Evolutionary conservation across 2,888 invertebrate genomes (phyloP).

Genomic region (Macroteleia sp.): DNA sequence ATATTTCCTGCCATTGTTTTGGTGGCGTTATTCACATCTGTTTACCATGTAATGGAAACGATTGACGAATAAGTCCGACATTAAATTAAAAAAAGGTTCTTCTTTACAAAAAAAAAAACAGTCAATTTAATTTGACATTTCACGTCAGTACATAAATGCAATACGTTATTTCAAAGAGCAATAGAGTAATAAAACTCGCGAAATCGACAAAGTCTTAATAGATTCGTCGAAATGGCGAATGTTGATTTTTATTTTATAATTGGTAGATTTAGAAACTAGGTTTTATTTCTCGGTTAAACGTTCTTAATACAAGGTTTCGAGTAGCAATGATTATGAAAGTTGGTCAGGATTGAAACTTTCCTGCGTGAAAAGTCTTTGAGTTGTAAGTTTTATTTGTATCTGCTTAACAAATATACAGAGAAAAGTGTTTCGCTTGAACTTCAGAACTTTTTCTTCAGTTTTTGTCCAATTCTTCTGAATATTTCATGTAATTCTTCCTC

Average conservation of each 20-base stretch:
- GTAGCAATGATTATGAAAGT: slow-evolving; percentile 26
- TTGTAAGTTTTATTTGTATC: no score
- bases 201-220: background rate
- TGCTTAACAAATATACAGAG: no score
- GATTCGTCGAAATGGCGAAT: slow-evolving; percentile 11
- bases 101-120: slow-evolving; percentile 1
- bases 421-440: no score
- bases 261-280: background rate
- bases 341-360: background rate
- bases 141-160: background rate
- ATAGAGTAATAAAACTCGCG: slow-evolving; percentile 1
- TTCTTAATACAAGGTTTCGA: slow-evolving; percentile 22
- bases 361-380: no score
- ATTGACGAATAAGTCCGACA: slow-evolving; percentile 7
- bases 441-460: no score
- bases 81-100: slow-evolving; percentile 1
- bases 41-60: slow-evolving; percentile 4
- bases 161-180: background rate
- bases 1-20: slow-evolving; percentile 14
- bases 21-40: background rate
- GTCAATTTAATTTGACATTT: slow-evolving; percentile 37
- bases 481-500: no score
- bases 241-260: slow-evolving; percentile 23
- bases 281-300: background rate
- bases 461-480: no score